phyloP scores from a whole-genome alignment of 2,113 vertebrate genomes.

The Ochotona princeps region DNA sequence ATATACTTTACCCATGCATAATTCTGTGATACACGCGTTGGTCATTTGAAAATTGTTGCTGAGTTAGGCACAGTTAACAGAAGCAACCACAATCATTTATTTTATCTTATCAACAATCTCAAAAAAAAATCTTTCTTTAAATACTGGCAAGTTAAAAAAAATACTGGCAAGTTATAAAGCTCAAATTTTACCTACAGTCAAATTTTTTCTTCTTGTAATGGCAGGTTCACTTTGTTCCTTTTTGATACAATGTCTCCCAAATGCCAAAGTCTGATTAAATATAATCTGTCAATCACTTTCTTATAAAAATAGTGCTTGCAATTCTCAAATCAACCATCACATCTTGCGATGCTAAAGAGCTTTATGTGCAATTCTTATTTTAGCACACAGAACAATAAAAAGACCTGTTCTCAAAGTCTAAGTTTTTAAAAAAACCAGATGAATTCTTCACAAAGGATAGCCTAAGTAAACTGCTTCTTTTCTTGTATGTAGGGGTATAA shows the following conservation, averaged over 20 bases:
- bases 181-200: slow-evolving; percentile 24
- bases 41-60: background rate
- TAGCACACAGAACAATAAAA: slow-evolving; percentile 1
- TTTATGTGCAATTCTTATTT: slow-evolving; percentile 33
- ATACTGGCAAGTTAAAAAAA: slow-evolving; percentile 9
- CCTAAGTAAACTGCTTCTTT: background rate
- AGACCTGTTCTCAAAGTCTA: background rate
- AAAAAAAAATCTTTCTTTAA: slow-evolving; percentile 1
- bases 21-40: background rate
- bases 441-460: slow-evolving; percentile 19
- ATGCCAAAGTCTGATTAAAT: slow-evolving; percentile 54
- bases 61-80: background rate
- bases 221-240: slow-evolving; percentile 47
- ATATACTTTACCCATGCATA: slow-evolving; percentile 21
- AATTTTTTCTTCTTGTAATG: slow-evolving; percentile 29
- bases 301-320: slow-evolving; percentile 38
- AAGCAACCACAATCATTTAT: slow-evolving; percentile 23
- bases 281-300: slow-evolving; percentile 49
- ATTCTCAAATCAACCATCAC: slow-evolving; percentile 21
- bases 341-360: background rate
- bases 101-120: background rate
- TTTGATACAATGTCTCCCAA: slow-evolving; percentile 49
- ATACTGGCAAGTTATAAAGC: background rate
- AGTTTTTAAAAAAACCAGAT: background rate
- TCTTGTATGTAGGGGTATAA: background rate